phyloP scores from a whole-genome alignment of 2,797 vertebrate genomes.

The Schizopygopsis pylzovi region DNA sequence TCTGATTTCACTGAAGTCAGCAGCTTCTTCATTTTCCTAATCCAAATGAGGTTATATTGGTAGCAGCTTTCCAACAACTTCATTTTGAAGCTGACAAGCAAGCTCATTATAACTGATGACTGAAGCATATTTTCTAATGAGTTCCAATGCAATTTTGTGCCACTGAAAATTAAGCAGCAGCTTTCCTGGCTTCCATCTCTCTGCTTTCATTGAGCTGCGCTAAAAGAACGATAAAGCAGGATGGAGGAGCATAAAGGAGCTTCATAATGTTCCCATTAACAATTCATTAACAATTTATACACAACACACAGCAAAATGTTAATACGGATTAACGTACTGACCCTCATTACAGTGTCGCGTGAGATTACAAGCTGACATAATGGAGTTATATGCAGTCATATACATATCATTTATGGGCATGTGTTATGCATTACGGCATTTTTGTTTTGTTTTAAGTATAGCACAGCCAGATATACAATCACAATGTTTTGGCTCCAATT shows the following conservation, averaged over 20 bases:
- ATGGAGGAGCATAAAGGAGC: constrained; percentile 32
- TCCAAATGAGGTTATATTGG: constrained; percentile 57
- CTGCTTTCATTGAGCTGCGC: constrained; percentile 24
- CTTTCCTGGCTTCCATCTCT: constrained; percentile 27
- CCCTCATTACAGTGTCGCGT: constrained; percentile 13
- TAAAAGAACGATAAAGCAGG: constrained; percentile 33
- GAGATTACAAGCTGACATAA: constrained; percentile 36
- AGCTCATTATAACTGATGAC: constrained; percentile 77
- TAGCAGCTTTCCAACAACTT: constrained; percentile 69
- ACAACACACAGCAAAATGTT: constrained; percentile 36
- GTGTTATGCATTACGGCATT: background rate
- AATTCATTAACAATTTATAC: constrained; percentile 42
- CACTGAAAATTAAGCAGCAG: constrained; percentile 38
- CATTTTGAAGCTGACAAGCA: constrained; percentile 70
- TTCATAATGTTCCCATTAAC: constrained; percentile 49
- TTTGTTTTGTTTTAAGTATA: background rate
- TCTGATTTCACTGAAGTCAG: constrained; percentile 41
- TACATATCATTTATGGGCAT: background rate
- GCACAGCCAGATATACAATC: background rate
- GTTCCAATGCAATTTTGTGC: constrained; percentile 53
- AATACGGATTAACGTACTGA: constrained; percentile 1
- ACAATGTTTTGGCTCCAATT: background rate
- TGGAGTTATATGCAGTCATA: constrained; percentile 13
- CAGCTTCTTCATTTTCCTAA: constrained; percentile 64
- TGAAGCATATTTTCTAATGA: constrained; percentile 52